Base-by-base conservation (phyloP, 2,797 vertebrate species). In the Falco biarmicus region DNA sequence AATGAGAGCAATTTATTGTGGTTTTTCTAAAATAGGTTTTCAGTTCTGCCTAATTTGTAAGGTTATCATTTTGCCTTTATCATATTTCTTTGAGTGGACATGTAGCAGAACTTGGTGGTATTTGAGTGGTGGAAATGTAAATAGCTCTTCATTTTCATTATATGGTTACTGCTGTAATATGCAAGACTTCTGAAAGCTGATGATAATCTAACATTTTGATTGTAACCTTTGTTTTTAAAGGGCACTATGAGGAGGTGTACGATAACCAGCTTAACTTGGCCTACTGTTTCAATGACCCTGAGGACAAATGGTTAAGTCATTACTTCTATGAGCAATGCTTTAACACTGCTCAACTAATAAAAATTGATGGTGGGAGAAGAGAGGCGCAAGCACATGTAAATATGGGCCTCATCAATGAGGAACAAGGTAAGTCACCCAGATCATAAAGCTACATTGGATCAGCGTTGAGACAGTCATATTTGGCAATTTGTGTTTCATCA, bases 311-410 rank as follows among this genome's bases (percentile, higher is more conserved):
- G 98, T 96, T 98, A 68, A 97, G 98, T 66, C 93, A 98, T 93
- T 98, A 98, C 89, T 98, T 98, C 45, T 98, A 98, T 56, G 87
- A 98, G 80, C 96, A 95, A 18, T 98, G 98, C 75, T 98, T 98
- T 91, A 89, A 94, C 39, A 97, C 98, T 31, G 98, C 98, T 70
- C 95, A 96, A 14, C 82, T 91, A 71, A 91, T 98, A 80, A 97
- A 97, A 94, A 73, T 90, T n/a, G 98, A 98, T 31, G 97, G 98
- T 47, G 98, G 98, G 16, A 98, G 87, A 86, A 98, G 98, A 92
- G 97, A 97, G 84, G 98, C 98, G 1, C 97, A 98, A 92, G 97
- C 98, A 1, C 93, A 95, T 43, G 90, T 93, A 18, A 90, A 98
- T 89, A 97, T 98, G 96, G 98, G 98, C 19, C 75, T 98, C 57